Evolutionary conservation across 2,797 vertebrate species (phyloP).

Genomic region (Spinus olivaceus): DNA sequence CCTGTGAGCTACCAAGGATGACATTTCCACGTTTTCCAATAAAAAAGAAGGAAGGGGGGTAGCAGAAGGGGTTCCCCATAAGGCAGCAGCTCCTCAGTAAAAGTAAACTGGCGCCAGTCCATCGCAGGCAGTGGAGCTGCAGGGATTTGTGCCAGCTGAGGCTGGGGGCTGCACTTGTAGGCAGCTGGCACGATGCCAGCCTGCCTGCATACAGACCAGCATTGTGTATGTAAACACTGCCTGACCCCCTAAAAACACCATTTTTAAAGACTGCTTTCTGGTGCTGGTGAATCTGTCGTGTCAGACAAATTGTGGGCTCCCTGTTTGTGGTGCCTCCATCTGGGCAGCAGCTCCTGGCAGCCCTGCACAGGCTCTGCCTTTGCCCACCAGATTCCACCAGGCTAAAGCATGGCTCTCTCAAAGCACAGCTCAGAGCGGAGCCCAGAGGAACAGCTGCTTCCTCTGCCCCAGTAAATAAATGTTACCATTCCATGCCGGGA

Average conservation of each 20-base stretch:
- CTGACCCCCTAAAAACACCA: constrained; percentile 48
- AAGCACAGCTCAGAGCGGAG: neutral
- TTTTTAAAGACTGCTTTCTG: neutral
- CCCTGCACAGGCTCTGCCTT: neutral
- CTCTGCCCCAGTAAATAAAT: neutral
- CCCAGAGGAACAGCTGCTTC: neutral
- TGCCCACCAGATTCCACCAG: constrained; percentile 19
- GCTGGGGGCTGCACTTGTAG: neutral
- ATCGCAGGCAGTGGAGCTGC: constrained; percentile 42
- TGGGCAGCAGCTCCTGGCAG: neutral
- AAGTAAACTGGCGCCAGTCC: constrained; percentile 32
- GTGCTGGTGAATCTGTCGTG: constrained; percentile 22
- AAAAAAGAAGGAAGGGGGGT: neutral
- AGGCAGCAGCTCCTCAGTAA: constrained; percentile 17
- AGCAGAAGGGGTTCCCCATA: neutral
- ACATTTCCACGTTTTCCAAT: constrained; percentile 7
- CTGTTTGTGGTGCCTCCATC: constrained; percentile 30
- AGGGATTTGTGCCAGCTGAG: constrained; percentile 32
- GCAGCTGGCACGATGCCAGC: constrained; percentile 38
- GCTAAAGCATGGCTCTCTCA: neutral
- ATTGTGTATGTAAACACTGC: constrained; percentile 66
- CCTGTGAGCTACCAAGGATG: neutral
- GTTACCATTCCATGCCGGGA: neutral
- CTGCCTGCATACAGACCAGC: constrained; percentile 35
- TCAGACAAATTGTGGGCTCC: constrained; percentile 61